A percentile compares a stretch with the other conserved stretches of the same genome.
phyloP scores from a whole-genome alignment of 2,888 invertebrate genomes.

The Tiliacea citrago region DNA sequence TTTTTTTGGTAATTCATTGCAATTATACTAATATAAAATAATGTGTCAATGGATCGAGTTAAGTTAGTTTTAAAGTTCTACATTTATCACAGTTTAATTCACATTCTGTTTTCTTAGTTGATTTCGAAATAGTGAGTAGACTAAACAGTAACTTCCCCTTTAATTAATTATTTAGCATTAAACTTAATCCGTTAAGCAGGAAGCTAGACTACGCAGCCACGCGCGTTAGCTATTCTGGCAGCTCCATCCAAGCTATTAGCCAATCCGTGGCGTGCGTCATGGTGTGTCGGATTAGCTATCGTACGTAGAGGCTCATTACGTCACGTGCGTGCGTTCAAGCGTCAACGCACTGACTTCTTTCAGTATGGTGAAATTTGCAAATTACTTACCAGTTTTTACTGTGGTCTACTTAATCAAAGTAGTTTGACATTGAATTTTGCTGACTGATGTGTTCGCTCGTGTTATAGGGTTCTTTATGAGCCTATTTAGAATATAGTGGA shows the following conservation, averaged over 20 bases:
- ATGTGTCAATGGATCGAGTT: too few species aligned
- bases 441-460: neutral
- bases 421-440: neutral
- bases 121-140: neutral
- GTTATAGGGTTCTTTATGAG: too few species aligned
- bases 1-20: too few species aligned
- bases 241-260: conserved; percentile 40
- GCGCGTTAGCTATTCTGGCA: conserved; percentile 50
- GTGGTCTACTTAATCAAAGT: neutral
- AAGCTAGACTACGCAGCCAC: conserved; percentile 27
- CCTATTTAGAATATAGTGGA: neutral
- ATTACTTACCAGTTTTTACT: neutral
- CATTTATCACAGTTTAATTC: too few species aligned
- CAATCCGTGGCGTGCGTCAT: conserved; percentile 40
- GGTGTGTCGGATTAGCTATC: conserved; percentile 32
- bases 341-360: neutral
- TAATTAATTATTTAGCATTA: conserved; percentile 29
- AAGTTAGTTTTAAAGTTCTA: too few species aligned
- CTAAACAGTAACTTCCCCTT: neutral
- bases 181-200: conserved; percentile 47
- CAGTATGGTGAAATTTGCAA: conserved; percentile 9
- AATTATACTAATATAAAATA: too few species aligned
- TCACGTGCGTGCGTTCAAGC: conserved; percentile 18
- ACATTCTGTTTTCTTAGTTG: neutral
- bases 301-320: conserved; percentile 24